Conservation (phyloP, 2,888 invertebrate species). For the Petrolisthes cinctipes region DNA sequence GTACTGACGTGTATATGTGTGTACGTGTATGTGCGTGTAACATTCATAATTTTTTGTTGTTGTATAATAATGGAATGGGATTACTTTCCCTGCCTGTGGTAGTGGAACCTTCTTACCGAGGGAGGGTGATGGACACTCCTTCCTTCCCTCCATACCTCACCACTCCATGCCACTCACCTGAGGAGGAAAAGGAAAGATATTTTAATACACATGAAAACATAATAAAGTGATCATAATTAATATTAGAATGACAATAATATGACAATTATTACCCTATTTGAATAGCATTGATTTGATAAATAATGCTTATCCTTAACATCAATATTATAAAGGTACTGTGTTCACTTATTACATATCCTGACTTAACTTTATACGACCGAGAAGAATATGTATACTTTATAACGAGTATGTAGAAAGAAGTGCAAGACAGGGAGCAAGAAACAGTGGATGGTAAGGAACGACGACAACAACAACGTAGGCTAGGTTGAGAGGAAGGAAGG, state of each 20-base stretch:
- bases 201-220: background rate
- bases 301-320: background rate
- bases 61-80: too few relatives aligned
- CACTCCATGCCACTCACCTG: conserved; percentile 20
- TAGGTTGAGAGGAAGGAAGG: background rate
- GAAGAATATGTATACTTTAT: background rate
- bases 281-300: background rate
- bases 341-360: background rate
- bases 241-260: background rate
- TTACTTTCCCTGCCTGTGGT: too few relatives aligned
- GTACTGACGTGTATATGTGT: too few relatives aligned
- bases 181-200: conserved; percentile 4
- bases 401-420: too few relatives aligned
- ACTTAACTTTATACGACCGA: background rate
- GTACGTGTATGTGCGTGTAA: too few relatives aligned
- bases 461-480: too few relatives aligned
- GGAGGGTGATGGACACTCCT: background rate
- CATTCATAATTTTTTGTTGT: too few relatives aligned
- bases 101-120: too few relatives aligned
- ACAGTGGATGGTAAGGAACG: too few relatives aligned
- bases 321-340: background rate
- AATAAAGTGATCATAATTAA: background rate
- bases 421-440: too few relatives aligned
- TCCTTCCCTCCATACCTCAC: background rate
- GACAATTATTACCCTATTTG: background rate